Conservation (phyloP, 2,888 invertebrate species). For the Xylota segnis region DNA sequence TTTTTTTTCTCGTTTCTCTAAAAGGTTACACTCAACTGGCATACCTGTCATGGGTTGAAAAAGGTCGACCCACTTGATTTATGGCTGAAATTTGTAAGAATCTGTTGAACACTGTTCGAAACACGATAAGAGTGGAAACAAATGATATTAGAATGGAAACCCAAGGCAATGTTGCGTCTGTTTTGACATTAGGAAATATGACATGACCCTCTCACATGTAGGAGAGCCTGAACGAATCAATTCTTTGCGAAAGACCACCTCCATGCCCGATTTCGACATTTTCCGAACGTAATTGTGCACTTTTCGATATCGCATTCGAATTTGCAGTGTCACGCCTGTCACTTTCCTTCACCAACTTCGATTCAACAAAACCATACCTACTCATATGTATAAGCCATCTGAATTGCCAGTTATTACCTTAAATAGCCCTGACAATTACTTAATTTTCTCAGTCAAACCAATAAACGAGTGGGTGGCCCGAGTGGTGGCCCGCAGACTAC, state of each 20-base stretch:
- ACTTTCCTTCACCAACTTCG: background rate
- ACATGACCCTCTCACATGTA: background rate
- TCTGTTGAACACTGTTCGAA: background rate
- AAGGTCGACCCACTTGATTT: background rate
- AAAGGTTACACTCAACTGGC: background rate
- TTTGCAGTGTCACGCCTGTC: too few species aligned
- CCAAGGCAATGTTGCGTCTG: background rate
- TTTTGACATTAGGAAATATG: background rate
- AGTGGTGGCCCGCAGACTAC: constrained; percentile 40
- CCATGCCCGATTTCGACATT: too few species aligned
- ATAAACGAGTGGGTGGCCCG: constrained; percentile 58
- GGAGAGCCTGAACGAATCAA: too few species aligned
- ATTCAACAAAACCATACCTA: constrained; percentile 21
- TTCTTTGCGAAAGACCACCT: too few species aligned
- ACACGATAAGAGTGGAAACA: background rate
- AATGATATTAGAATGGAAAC: too few species aligned
- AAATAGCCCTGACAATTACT: constrained; percentile 72
- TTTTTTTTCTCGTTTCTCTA: background rate
- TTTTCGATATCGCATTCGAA: background rate
- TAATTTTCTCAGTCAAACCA: constrained; percentile 60
- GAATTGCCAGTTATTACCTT: constrained; percentile 68
- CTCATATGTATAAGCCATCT: constrained; percentile 18
- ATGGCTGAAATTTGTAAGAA: background rate
- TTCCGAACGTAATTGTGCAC: too few species aligned
- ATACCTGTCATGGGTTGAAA: background rate